Evolutionary conservation across 2,888 invertebrate species (phyloP).

Genomic region (Drymonia ruficornis): DNA sequence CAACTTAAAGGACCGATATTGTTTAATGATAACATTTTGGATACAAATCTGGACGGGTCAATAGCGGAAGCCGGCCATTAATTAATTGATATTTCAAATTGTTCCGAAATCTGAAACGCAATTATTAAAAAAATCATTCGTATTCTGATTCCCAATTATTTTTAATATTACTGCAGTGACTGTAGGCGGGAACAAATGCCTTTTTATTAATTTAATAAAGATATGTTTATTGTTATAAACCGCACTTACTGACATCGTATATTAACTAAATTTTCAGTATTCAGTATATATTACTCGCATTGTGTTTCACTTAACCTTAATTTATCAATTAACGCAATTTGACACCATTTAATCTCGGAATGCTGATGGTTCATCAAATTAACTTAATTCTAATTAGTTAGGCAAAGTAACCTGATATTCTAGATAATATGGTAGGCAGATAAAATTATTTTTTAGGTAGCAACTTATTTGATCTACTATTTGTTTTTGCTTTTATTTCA

Average conservation of each 20-base stretch:
- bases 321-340: constrained; percentile 4
- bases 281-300: background rate
- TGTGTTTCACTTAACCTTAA: background rate
- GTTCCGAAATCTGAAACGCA: constrained; percentile 24
- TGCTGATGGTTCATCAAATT: constrained; percentile 3
- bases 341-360: constrained; percentile 6
- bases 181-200: too few species aligned
- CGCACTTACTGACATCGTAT: too few species aligned
- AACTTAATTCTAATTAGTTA: background rate
- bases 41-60: constrained; percentile 26
- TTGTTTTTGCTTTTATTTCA: too few species aligned
- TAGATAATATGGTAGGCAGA: too few species aligned
- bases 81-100: constrained; percentile 34
- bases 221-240: too few species aligned
- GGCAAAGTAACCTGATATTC: background rate
- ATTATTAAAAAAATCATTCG: constrained; percentile 28
- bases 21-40: constrained; percentile 48
- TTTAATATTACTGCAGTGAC: constrained; percentile 27
- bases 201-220: too few species aligned
- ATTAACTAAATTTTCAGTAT: too few species aligned
- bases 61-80: constrained; percentile 23
- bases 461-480: too few species aligned
- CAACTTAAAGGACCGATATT: constrained; percentile 52
- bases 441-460: too few species aligned
- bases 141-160: constrained; percentile 38